phyloP scores from a whole-genome alignment of 2,888 invertebrate genomes.

The Carpatolechia fugitivella region DNA sequence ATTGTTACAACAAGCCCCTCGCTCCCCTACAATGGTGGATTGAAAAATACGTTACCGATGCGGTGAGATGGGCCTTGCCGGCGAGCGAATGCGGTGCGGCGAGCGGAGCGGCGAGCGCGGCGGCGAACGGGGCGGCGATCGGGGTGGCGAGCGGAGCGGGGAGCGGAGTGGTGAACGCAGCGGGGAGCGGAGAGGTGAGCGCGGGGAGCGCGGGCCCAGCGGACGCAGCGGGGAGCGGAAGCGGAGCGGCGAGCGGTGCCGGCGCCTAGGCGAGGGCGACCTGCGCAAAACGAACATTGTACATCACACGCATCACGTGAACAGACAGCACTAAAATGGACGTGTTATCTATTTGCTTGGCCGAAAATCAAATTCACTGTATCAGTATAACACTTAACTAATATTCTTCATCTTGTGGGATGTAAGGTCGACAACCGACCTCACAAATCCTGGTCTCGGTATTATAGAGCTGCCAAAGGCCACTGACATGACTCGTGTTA shows the following conservation, averaged over 20 bases:
- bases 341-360: too few relatives aligned
- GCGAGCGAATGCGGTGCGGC: constrained; percentile 40
- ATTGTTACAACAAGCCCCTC: too few relatives aligned
- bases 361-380: too few relatives aligned
- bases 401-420: too few relatives aligned
- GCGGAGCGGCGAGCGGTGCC: constrained; percentile 60
- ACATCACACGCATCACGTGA: too few relatives aligned
- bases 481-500: too few relatives aligned
- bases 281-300: constrained; percentile 33
- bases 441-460: too few relatives aligned
- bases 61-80: constrained; percentile 53
- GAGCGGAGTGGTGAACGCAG: constrained; percentile 43
- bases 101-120: constrained; percentile 36
- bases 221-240: constrained; percentile 32
- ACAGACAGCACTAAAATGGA: too few relatives aligned
- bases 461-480: too few relatives aligned
- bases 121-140: constrained; percentile 40
- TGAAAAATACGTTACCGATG: constrained; percentile 37
- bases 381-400: neutral
- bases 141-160: constrained; percentile 46
- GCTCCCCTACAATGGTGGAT: neutral
- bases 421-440: too few relatives aligned
- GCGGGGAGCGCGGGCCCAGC: constrained; percentile 33
- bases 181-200: constrained; percentile 44
- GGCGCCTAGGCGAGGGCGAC: constrained; percentile 72